Percentiles rank a stretch among this genome's conserved stretches.
phyloP scores from a whole-genome alignment of 2,113 vertebrate genomes.

The Vanacampus margaritifer region DNA sequence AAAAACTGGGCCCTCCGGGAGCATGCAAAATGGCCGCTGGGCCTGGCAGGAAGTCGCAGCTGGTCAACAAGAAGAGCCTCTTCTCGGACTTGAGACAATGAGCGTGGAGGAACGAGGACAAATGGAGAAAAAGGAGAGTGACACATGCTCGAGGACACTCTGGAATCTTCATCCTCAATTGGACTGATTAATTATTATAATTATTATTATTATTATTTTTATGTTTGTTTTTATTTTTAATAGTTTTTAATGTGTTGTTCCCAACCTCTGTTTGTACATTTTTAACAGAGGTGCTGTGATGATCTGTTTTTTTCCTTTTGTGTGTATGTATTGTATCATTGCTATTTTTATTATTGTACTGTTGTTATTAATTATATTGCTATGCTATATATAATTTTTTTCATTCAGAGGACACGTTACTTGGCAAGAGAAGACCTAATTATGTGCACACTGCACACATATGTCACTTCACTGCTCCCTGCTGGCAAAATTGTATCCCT shows the following conservation, averaged over 20 bases:
- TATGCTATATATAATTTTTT: slow-evolving; percentile 66
- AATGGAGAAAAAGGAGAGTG: slow-evolving; percentile 46
- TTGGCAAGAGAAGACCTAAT: slow-evolving; percentile 8
- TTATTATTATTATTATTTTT: slow-evolving; percentile 7
- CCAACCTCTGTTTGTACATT: slow-evolving; percentile 62
- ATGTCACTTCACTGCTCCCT: slow-evolving; percentile 50
- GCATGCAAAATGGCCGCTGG: slow-evolving; percentile 62
- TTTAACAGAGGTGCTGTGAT: slow-evolving; percentile 67
- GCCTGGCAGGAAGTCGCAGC: slow-evolving; percentile 64
- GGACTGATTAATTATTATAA: slow-evolving; percentile 17
- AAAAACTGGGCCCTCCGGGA: slow-evolving; percentile 52
- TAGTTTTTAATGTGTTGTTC: slow-evolving; percentile 22
- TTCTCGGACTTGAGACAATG: slow-evolving; percentile 71
- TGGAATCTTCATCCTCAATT: slow-evolving; percentile 46
- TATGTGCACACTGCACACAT: slow-evolving; percentile 34
- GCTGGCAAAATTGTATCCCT: slow-evolving; percentile 32
- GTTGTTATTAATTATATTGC: slow-evolving; percentile 73
- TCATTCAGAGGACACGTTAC: slow-evolving; percentile 68
- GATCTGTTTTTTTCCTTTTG: slow-evolving; percentile 61
- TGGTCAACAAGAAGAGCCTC: slow-evolving; percentile 69
- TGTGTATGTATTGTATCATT: slow-evolving; percentile 79
- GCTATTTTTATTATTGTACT: slow-evolving; percentile 73
- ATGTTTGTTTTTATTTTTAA: slow-evolving; percentile 19
- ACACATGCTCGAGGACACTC: slow-evolving; percentile 24
- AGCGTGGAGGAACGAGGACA: slow-evolving; percentile 45